Conservation (phyloP, 1,140 invertebrate genomes). For the Coenobita brevimanus region DNA sequence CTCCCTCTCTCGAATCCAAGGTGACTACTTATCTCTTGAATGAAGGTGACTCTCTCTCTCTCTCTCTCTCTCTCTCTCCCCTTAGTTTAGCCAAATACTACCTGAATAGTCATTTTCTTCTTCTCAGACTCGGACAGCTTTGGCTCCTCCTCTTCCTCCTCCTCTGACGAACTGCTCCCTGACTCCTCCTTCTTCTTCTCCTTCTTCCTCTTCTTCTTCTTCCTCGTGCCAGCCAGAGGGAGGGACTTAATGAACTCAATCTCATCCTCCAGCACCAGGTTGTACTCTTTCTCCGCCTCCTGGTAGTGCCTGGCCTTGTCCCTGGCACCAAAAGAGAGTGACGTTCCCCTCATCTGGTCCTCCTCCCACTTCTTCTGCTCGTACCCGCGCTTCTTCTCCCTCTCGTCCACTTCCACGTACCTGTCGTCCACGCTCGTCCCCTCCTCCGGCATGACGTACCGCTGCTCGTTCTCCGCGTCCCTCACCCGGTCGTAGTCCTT, state of each 20-base stretch:
- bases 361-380: slow-evolving; percentile 99
- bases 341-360: slow-evolving; percentile 95
- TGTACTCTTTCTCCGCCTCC: slow-evolving; percentile 86
- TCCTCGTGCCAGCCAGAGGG: slow-evolving; percentile 86
- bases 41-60: too few species aligned
- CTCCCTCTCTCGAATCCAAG: too few species aligned
- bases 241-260: slow-evolving; percentile 98
- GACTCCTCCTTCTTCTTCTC: slow-evolving; percentile 23
- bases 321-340: slow-evolving; percentile 94
- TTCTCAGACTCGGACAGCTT: slow-evolving; percentile 81
- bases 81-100: too few species aligned
- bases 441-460: slow-evolving; percentile 95
- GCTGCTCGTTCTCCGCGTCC: slow-evolving; percentile 91
- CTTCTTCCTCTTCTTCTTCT: slow-evolving; percentile 68
- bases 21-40: too few species aligned
- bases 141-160: slow-evolving; percentile 71
- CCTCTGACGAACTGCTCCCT: slow-evolving; percentile 31
- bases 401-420: slow-evolving; percentile 91
- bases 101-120: slow-evolving; percentile 88
- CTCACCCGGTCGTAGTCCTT: slow-evolving; percentile 96
- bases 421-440: slow-evolving; percentile 73
- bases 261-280: slow-evolving; percentile 94
- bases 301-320: slow-evolving; percentile 77
- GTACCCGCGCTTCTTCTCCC: slow-evolving; percentile 89
- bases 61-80: too few species aligned